Evolutionary conservation across 2,888 invertebrate species (phyloP), one percentile per base, ranked within the genome.

Genomic region (Herminia tarsipennalis): DNA sequence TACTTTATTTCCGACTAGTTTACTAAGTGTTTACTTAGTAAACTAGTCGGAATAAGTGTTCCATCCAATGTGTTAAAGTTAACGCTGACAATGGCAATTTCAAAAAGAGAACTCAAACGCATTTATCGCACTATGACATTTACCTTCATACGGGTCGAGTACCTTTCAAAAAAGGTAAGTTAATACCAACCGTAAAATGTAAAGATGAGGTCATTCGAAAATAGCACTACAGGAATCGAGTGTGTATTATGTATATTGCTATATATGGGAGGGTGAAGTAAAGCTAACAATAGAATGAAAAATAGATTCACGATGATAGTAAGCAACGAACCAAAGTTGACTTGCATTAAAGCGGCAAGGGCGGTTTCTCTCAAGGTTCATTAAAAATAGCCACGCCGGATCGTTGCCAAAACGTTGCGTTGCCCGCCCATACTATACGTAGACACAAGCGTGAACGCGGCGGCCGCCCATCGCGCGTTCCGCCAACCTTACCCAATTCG

Each of bases 281-380:
- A 56, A 49, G 55, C 63, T 74, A 81, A 66, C 70, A 72, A 72
- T 75, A 79, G 70, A 70, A 37, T 53, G 57, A 60, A 61, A 68
- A 72, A 73, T 73, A 71, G 55, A 73, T 68, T 67, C 53, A 56
- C 64, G 62, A 56, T 69, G 59, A 68, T 63, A 68, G 57, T 66
- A 56, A 69, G 64, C 65, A 60, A 71, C 56, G 54, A 66, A 71
- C 66, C 70, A 69, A 76, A 74, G 73, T 68, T 69, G 65, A 70
- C 59, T 67, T 76, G 67, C 58, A 73, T 78, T 81, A 78, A 81
- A 74, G 73, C 78, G 73, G 78, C 88, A 90, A 89, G 89, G 89
- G 88, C 89, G 84, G 86, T 82, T 84, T 83, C 72, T 83, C 81
- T 87, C 90, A 91, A 89, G 90, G 89, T 90, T 87, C 76, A 80